Percentiles rank a stretch among this genome's conserved stretches.
phyloP scores from a whole-genome alignment of 92 coral and sea anemone species.

The Porites rus region DNA sequence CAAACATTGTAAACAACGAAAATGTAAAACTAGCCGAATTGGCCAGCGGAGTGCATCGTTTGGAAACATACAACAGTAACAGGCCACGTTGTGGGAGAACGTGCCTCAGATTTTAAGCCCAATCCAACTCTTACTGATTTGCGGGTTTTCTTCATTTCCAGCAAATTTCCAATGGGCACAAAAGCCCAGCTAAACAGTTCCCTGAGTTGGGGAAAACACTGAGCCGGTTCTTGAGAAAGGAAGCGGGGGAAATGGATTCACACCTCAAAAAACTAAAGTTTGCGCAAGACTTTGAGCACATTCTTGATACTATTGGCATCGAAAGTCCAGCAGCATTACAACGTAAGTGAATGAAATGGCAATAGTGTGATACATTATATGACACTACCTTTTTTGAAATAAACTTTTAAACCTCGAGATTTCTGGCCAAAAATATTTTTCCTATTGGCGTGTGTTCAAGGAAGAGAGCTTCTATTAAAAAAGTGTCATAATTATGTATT shows the following conservation, averaged over 20 bases:
- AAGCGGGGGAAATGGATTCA: neutral
- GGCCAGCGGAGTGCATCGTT: too few relatives aligned
- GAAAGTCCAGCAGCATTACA: neutral
- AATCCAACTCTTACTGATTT: too few relatives aligned
- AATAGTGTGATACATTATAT: too few relatives aligned
- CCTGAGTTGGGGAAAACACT: neutral
- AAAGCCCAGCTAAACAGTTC: neutral
- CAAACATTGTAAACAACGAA: conserved; percentile 19
- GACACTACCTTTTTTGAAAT: too few relatives aligned
- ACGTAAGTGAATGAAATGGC: neutral
- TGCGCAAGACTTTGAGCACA: neutral
- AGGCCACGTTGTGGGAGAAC: too few relatives aligned
- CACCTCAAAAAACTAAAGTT: neutral
- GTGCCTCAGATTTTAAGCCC: too few relatives aligned
- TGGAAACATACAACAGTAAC: too few relatives aligned
- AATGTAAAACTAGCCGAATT: conserved; percentile 5
- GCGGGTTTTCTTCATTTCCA: neutral
- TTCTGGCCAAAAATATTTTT: too few relatives aligned
- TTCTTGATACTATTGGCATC: neutral
- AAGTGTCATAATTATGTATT: too few relatives aligned
- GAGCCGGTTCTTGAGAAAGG: neutral
- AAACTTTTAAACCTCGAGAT: too few relatives aligned
- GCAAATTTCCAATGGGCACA: neutral
- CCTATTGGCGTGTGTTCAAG: too few relatives aligned
- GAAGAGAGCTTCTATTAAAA: too few relatives aligned